Evolutionary conservation across 1,140 invertebrate genomes (phyloP), one percentile per base, ranked within the genome.

Genomic region (Drosophila nigromelanica): DNA sequence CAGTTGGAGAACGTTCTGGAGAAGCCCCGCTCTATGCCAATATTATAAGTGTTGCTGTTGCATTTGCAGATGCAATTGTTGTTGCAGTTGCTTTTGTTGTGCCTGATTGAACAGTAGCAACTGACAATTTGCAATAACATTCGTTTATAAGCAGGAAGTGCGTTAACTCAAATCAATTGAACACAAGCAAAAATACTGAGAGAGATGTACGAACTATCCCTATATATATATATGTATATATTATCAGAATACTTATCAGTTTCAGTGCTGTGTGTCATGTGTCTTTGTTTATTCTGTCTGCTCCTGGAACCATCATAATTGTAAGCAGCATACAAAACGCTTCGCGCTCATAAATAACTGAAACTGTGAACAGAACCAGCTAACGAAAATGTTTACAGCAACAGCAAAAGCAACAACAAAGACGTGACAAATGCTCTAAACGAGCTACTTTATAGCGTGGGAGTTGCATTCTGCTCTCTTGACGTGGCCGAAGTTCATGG

Each of bases 401-500:
- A 21, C 50, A 55, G n/a, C 33, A 55, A 37, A 10, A 63, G 18
- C 50, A 59, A 21, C 70, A 73, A 78, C 79, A 83, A 83, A 87
- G 82, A 86, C 82, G 82, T 86, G 82, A 86, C 82, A 89, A 87
- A 86, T 87, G 80, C 79, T 27, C 75, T 78, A 89, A 86, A 86
- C 68, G 72, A 87, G 82, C 82, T 89, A 73, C 82, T 79, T 76
- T 68, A 71, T 48, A 76, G 82, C 83, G 82, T 86, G 83, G 82
- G 82, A 86, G 82, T 78, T 80, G 68, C 80, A 75, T 76, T 79
- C 59, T 59, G 37, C 40, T 60, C 45, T 72, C 52, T 43, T 21
- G 18, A 24, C 21, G 14, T 66, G 47, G 62, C 45, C 48, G 56
- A 69, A 66, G 72, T 71, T 85, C 77, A 86, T 86, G 80, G 42